Conservation (phyloP, 2,888 invertebrate species). For the Ganaspis brasiliensis region DNA sequence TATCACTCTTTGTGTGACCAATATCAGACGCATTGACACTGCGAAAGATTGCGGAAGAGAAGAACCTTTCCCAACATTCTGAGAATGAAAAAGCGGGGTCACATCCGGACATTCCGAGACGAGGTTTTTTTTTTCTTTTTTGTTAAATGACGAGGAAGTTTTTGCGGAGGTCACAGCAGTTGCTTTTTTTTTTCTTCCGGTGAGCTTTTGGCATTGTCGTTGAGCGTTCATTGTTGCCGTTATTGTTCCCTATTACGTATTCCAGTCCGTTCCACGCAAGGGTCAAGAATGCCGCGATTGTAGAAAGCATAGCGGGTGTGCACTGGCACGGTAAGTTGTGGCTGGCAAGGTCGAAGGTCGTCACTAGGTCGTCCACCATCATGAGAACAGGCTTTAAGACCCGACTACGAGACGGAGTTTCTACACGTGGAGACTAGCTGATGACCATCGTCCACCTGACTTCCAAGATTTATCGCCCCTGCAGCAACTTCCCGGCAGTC, state of each 20-base stretch:
- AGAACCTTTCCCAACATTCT: constrained; percentile 29
- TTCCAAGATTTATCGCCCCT: constrained; percentile 77
- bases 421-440: constrained; percentile 74
- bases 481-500: constrained; percentile 62
- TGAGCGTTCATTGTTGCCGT: constrained; percentile 56
- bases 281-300: constrained; percentile 72
- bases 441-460: constrained; percentile 80
- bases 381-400: constrained; percentile 73
- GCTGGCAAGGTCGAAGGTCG: constrained; percentile 77
- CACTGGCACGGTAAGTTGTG: constrained; percentile 74
- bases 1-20: not conserved
- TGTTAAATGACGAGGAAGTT: not conserved
- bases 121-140: not conserved
- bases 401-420: constrained; percentile 57
- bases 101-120: constrained; percentile 21
- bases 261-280: constrained; percentile 67
- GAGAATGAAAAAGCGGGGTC: constrained; percentile 19
- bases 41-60: constrained; percentile 23
- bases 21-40: constrained; percentile 8
- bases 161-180: not conserved
- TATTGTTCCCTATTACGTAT: constrained; percentile 70
- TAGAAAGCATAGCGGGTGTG: constrained; percentile 69
- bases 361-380: constrained; percentile 74
- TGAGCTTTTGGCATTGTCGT: constrained; percentile 49
- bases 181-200: constrained; percentile 38